Evolutionary conservation across 2,797 vertebrate genomes (phyloP).

Genomic region (Diglossa cyanea): DNA sequence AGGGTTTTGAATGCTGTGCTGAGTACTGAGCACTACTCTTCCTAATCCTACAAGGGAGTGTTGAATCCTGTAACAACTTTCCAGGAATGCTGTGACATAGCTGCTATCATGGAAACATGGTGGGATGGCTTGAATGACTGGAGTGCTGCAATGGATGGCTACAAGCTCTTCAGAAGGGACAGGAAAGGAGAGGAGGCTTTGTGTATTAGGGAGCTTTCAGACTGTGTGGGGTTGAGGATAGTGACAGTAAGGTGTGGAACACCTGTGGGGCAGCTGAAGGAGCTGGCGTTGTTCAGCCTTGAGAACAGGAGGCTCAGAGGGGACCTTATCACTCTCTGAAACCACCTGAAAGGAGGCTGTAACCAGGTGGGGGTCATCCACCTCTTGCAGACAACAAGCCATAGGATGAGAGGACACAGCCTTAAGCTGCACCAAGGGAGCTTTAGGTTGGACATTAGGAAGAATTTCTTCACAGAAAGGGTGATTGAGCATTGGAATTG

Average conservation of each 20-base stretch:
- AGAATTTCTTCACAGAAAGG: neutral
- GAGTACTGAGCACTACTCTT: neutral
- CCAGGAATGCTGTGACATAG: neutral
- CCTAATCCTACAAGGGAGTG: neutral
- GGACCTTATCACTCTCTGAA: neutral
- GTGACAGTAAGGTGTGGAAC: neutral
- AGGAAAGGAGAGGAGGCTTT: neutral
- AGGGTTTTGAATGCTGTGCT: neutral
- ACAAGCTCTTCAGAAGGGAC: neutral
- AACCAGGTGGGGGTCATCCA: rapidly evolving
- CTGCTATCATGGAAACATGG: neutral
- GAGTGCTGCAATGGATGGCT: neutral
- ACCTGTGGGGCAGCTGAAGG: neutral
- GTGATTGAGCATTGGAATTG: neutral
- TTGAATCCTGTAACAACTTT: neutral
- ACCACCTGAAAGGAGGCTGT: neutral
- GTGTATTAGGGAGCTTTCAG: neutral
- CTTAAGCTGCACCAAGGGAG: neutral
- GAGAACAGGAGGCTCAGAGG: neutral
- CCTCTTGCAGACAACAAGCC: neutral
- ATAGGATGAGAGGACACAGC: neutral
- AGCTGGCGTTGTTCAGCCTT: neutral
- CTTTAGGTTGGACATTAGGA: neutral
- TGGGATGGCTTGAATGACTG: neutral
- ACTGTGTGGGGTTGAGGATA: neutral